These are phyloP conservation scores for Linnaemya vulpina DNA, from an alignment of 2,888 invertebrate genomes.

Conservation along the genomic window DNA sequence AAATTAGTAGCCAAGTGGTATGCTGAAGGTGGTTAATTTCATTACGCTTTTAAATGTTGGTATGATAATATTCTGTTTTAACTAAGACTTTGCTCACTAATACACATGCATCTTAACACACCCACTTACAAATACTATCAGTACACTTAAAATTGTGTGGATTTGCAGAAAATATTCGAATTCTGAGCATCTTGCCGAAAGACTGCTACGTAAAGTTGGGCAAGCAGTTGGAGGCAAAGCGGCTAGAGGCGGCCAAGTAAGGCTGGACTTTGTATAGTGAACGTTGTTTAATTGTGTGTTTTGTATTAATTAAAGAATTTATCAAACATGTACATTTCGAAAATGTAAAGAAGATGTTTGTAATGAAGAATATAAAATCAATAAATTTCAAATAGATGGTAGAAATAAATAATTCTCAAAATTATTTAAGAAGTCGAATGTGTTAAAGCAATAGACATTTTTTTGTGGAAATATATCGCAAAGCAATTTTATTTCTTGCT, in stretches of 20 bases:
- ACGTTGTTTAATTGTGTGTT: constrained; percentile 41
- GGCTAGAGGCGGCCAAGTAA: not conserved
- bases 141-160: constrained; percentile 36
- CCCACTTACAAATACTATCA: not conserved
- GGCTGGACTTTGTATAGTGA: constrained; percentile 37
- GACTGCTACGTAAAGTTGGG: constrained; percentile 1
- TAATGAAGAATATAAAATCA: constrained; percentile 55
- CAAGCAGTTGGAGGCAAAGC: not conserved
- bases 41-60: constrained; percentile 42
- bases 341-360: not conserved
- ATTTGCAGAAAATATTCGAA: constrained; percentile 61
- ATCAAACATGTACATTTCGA: constrained; percentile 34
- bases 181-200: constrained; percentile 34
- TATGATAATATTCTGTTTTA: constrained; percentile 58
- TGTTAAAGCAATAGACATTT: not conserved
- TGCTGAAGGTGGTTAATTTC: constrained; percentile 31
- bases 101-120: not conserved
- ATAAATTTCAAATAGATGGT: constrained; percentile 58
- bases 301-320: constrained; percentile 70
- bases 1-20: constrained; percentile 39
- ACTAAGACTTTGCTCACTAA: constrained; percentile 43
- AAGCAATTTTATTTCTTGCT: too few relatives aligned
- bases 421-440: constrained; percentile 8
- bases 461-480: too few relatives aligned
- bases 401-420: constrained; percentile 28